These are phyloP conservation scores for Erethizon dorsatum DNA, from an alignment of 2,797 vertebrate genomes.

Conservation along the genomic window DNA sequence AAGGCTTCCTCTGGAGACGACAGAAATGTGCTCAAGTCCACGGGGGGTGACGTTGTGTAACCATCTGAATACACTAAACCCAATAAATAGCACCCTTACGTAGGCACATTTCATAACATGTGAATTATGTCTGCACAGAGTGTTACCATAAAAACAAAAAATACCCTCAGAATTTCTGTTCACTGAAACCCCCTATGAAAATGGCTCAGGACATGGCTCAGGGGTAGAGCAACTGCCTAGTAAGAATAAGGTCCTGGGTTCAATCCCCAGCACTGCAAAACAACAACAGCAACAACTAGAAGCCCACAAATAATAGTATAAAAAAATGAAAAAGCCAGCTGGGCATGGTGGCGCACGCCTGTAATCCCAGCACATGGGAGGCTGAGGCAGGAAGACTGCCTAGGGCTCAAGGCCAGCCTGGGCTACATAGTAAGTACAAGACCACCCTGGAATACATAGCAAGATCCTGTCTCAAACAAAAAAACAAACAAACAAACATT, in stretches of 20 bases:
- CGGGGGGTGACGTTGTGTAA: background rate
- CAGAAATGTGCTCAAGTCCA: background rate
- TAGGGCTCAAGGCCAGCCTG: background rate
- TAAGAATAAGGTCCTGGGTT: background rate
- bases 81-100: background rate
- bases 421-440: background rate
- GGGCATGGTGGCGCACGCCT: background rate
- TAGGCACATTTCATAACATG: background rate
- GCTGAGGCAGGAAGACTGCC: background rate
- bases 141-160: background rate
- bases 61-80: background rate
- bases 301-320: background rate
- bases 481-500: background rate
- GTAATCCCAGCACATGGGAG: background rate
- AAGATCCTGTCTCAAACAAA: background rate
- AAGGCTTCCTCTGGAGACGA: background rate
- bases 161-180: background rate
- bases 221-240: background rate
- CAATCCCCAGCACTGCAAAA: background rate
- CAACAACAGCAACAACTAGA: background rate
- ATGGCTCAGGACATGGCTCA: background rate
- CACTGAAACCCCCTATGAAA: background rate
- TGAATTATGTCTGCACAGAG: background rate
- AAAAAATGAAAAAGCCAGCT: background rate
- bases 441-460: background rate